Conservation (phyloP, 2,113 vertebrate species). For the Notiomystis cincta region DNA sequence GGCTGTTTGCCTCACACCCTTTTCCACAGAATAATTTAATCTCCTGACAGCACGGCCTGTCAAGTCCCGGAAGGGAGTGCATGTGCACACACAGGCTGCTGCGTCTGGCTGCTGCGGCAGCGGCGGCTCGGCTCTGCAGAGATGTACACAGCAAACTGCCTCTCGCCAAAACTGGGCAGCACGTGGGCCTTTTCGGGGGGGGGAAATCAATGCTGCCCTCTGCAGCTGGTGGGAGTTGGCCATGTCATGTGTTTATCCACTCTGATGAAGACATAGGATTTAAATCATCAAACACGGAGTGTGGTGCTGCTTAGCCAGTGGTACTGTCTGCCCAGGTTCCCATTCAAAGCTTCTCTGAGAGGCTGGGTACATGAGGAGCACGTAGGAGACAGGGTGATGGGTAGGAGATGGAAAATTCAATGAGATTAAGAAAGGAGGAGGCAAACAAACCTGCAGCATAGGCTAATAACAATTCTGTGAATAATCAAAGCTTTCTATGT, state of each 20-base stretch:
- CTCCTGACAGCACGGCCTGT: not conserved
- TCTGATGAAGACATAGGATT: not conserved
- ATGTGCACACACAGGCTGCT: not conserved
- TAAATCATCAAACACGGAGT: not conserved
- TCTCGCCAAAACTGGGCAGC: not conserved
- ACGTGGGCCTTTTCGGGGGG: accelerated
- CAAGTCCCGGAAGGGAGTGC: not conserved
- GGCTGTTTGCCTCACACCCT: conserved; percentile 14
- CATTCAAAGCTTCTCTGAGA: not conserved
- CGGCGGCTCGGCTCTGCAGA: not conserved
- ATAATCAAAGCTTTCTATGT: not conserved
- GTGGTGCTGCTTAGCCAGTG: not conserved
- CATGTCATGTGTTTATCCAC: not conserved
- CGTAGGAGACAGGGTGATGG: not conserved
- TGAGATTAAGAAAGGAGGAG: not conserved
- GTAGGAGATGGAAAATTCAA: not conserved
- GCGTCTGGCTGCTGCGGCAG: not conserved
- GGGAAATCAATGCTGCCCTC: not conserved
- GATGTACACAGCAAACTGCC: not conserved
- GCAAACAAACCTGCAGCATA: not conserved
- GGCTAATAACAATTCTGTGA: not conserved
- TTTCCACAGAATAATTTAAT: conserved; percentile 7
- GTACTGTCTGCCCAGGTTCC: not conserved
- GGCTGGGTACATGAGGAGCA: not conserved
- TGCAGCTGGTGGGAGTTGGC: not conserved